Evolutionary conservation across 2,797 vertebrate species (phyloP), one percentile per base, ranked within the genome.

Genomic region (Craterocephalus amniculus): DNA sequence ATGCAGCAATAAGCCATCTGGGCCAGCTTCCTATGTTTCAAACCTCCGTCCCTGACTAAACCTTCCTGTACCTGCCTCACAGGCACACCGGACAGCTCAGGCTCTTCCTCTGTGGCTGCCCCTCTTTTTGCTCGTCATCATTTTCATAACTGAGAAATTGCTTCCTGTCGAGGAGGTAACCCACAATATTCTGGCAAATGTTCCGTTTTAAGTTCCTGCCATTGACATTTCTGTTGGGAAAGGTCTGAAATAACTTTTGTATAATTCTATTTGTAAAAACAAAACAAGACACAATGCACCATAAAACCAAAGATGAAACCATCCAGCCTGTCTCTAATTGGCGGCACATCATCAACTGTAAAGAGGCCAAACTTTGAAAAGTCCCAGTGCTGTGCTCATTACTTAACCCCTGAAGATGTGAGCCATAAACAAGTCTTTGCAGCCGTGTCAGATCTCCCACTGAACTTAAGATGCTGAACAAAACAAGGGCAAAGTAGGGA

Each of bases 51-150:
- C 90, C 91, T 88, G 89, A 90, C 90, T 83, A 86, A 82, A 86
- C 83, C 90, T 93, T 95, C 95, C 94, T 91, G 90, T 93, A 93
- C 90, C 93, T 91, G 92, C 72, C 87, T 79, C 83, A 84, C 65
- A 76, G 89, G 92, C 88, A 89, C 91, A 92, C 87, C 80, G 88
- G 92, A 93, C 90, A 81, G 63, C 69, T 78, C 58, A 66, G 69
- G 40, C 80, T 62, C 90, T 93, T 94, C 92, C 91, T 92, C 84
- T 89, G 83, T 29, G 63, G 60, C 38, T 1, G 56, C 62, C 31
- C 27, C 22, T 4, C 65, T 88, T 89, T 85, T 82, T 64, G 65
- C 63, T 67, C 78, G 82, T 92, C 91, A 92, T 91, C 86, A 71
- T 86, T 88, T 87, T 88, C 74, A 71, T 77, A 70, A 74, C 51